Percentiles rank a stretch among this genome's conserved stretches.
Conservation (phyloP, 2,113 vertebrate species). For the Caracal caracal region DNA sequence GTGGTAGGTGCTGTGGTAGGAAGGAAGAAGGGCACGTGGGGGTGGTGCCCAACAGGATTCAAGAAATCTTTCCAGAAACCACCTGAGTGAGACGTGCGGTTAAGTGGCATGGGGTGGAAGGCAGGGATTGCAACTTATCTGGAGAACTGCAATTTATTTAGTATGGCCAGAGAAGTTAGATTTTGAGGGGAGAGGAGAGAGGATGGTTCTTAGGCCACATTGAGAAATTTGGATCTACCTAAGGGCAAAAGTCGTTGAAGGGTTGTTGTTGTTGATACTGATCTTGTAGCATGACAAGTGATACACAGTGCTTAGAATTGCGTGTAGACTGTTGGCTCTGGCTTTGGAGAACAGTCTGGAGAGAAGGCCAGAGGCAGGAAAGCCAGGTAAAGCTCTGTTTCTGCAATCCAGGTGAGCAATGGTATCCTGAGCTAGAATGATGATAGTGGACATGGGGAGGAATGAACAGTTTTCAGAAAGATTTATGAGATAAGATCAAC, state of each 20-base stretch:
- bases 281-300: neutral
- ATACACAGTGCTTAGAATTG: neutral
- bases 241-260: neutral
- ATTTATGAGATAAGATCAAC: neutral
- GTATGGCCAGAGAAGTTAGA: neutral
- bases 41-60: neutral
- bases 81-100: neutral
- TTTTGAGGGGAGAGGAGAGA: rapidly evolving
- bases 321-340: neutral
- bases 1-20: no score
- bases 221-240: neutral
- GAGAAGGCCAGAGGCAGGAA: neutral
- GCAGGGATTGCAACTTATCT: no score
- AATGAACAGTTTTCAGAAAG: neutral
- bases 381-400: neutral
- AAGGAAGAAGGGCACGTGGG: neutral
- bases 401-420: neutral
- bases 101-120: neutral
- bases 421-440: neutral
- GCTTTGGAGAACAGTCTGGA: neutral
- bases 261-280: neutral
- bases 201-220: neutral
- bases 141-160: neutral
- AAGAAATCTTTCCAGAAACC: neutral
- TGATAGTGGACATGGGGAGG: neutral